These are phyloP conservation scores for Eledone cirrhosa DNA, from an alignment of 2,888 invertebrate species.

Conservation along the genomic window DNA sequence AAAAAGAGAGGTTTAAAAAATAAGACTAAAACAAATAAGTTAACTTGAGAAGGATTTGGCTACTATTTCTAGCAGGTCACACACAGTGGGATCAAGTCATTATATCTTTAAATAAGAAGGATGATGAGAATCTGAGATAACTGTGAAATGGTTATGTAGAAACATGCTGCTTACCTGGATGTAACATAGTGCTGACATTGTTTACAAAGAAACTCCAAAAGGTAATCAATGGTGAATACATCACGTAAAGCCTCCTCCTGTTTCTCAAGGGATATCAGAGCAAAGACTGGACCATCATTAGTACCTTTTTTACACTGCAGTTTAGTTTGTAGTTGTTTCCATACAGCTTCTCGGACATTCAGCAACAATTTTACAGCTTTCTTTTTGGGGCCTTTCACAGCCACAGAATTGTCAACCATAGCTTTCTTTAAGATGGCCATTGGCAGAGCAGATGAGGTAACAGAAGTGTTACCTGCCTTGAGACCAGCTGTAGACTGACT, in stretches of 20 bases:
- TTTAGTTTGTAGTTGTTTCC: constrained; percentile 52
- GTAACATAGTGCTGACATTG: constrained; percentile 34
- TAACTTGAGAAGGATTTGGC: no score
- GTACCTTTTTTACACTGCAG: constrained; percentile 58
- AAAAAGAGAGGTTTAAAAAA: no score
- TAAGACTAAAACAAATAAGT: no score
- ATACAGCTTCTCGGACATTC: constrained; percentile 53
- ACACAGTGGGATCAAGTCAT: no score
- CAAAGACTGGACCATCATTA: constrained; percentile 63
- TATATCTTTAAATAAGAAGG: no score
- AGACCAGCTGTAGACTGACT: neutral
- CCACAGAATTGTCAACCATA: neutral
- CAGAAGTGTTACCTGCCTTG: neutral
- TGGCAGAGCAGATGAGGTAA: neutral
- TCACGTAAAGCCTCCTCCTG: constrained; percentile 45
- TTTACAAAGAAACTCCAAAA: constrained; percentile 42
- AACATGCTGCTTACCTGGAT: constrained; percentile 28
- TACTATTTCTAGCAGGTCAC: no score
- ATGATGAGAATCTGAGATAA: no score
- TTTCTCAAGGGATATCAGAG: constrained; percentile 53
- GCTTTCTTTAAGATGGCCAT: neutral
- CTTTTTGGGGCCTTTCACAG: neutral
- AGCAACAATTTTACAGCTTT: constrained; percentile 47
- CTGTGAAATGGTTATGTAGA: neutral
- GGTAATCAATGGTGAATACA: constrained; percentile 51